These are phyloP conservation scores for Prochilodus magdalenae DNA, from an alignment of 2,113 vertebrate genomes.

Conservation along the genomic window DNA sequence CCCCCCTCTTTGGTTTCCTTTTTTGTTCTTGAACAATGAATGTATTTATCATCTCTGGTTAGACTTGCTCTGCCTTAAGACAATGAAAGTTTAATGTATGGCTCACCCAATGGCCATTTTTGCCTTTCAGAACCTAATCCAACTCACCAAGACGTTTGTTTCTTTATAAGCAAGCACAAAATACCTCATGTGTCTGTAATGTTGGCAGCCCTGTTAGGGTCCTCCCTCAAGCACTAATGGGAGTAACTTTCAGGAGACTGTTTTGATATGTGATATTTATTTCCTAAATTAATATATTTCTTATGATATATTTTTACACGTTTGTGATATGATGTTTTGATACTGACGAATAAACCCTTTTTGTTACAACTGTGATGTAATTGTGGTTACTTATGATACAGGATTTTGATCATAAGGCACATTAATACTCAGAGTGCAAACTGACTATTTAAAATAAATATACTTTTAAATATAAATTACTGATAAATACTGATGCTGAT, in stretches of 20 bases:
- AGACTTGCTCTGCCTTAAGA: conserved; percentile 39
- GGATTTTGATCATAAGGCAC: neutral
- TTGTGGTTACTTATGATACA: neutral
- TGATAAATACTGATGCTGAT: no score
- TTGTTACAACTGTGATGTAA: conserved; percentile 36
- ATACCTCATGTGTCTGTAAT: conserved; percentile 81
- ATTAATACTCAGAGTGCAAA: neutral
- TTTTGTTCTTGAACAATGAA: conserved; percentile 67
- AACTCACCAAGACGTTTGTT: conserved; percentile 55
- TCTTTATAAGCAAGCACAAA: conserved; percentile 61
- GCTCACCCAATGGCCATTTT: conserved; percentile 56
- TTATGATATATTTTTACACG: conserved; percentile 79
- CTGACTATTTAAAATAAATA: no score
- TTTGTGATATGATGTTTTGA: conserved; percentile 72
- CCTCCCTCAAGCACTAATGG: conserved; percentile 65
- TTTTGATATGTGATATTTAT: conserved; percentile 78
- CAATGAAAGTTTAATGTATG: conserved; percentile 46
- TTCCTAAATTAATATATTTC: conserved; percentile 86
- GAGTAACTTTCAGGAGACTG: conserved; percentile 59
- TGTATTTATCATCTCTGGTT: conserved; percentile 63
- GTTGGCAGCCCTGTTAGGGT: conserved; percentile 64
- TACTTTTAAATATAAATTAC: no score
- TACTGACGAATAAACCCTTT: conserved; percentile 75
- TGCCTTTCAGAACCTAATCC: conserved; percentile 62
- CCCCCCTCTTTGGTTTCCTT: neutral